Evolutionary conservation across 2,113 vertebrate genomes (phyloP).

Genomic region (Rhea pennata): DNA sequence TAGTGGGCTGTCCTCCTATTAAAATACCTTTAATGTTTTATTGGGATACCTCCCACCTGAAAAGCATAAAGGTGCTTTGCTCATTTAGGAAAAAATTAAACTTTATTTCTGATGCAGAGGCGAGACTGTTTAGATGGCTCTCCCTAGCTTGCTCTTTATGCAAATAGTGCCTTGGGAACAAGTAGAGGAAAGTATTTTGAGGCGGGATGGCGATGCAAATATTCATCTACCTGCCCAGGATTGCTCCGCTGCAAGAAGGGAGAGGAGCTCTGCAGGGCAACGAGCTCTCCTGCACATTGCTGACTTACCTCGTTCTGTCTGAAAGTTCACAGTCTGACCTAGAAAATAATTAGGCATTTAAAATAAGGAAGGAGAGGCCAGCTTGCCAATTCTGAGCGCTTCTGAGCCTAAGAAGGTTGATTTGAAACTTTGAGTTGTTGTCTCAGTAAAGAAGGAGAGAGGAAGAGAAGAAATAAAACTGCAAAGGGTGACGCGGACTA

Average conservation of each 20-base stretch:
- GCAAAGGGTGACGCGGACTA: neutral
- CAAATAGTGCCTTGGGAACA: constrained; percentile 40
- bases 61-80: constrained; percentile 28
- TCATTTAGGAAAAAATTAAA: constrained; percentile 11
- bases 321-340: neutral
- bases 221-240: constrained; percentile 1
- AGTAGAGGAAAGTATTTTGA: constrained; percentile 39
- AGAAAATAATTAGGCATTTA: neutral
- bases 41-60: constrained; percentile 26
- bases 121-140: constrained; percentile 7
- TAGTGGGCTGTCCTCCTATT: constrained; percentile 8
- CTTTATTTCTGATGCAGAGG: neutral
- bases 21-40: constrained; percentile 55
- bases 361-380: neutral
- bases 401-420: neutral
- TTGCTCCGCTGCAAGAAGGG: neutral
- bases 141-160: constrained; percentile 40
- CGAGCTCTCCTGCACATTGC: neutral
- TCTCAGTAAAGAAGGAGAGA: neutral
- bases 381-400: neutral
- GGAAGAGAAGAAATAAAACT: neutral
- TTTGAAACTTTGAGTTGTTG: neutral
- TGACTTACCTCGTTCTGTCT: neutral
- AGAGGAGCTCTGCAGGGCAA: neutral
- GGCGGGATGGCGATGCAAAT: constrained; percentile 1